These are phyloP conservation scores for Parazoanthus swiftii DNA, from an alignment of 92 coral and sea anemone genomes.

Conservation along the genomic window DNA sequence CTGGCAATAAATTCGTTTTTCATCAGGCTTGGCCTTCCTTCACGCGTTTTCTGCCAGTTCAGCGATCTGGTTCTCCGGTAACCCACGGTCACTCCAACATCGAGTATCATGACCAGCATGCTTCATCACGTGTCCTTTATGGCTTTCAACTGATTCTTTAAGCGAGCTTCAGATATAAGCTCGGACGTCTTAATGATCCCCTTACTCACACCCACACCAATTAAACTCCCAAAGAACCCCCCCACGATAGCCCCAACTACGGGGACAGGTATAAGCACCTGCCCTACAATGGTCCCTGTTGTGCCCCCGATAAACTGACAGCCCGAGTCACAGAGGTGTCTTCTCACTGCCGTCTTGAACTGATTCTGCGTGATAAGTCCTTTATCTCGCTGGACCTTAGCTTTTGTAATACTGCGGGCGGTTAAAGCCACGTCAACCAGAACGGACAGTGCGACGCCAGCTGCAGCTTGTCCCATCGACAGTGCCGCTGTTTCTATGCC, in stretches of 20 bases:
- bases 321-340: conserved; percentile 89
- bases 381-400: conserved; percentile 85
- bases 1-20: too few relatives aligned
- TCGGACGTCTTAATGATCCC: conserved; percentile 97
- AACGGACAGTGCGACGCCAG: conserved; percentile 93
- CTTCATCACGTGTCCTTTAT: conserved; percentile 29
- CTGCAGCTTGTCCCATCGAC: conserved; percentile 98
- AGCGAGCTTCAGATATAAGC: conserved; percentile 74
- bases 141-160: conserved; percentile 41
- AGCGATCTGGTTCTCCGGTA: neutral
- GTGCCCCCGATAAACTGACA: conserved; percentile 99
- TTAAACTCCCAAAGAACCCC: conserved; percentile 93
- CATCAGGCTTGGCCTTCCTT: too few relatives aligned
- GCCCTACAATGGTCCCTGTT: conserved; percentile 98
- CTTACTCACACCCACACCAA: conserved; percentile 94
- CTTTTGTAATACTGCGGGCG: conserved; percentile 89
- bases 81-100: neutral
- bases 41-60: too few relatives aligned
- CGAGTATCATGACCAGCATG: neutral
- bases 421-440: conserved; percentile 92
- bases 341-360: conserved; percentile 79
- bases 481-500: conserved; percentile 99
- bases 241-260: conserved; percentile 99
- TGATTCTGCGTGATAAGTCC: conserved; percentile 85
- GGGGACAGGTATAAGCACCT: conserved; percentile 99